Percentiles rank a stretch among this genome's conserved stretches.
These are phyloP conservation scores for Heliornis fulica DNA, from an alignment of 2,113 vertebrate genomes.

Conservation along the genomic window DNA sequence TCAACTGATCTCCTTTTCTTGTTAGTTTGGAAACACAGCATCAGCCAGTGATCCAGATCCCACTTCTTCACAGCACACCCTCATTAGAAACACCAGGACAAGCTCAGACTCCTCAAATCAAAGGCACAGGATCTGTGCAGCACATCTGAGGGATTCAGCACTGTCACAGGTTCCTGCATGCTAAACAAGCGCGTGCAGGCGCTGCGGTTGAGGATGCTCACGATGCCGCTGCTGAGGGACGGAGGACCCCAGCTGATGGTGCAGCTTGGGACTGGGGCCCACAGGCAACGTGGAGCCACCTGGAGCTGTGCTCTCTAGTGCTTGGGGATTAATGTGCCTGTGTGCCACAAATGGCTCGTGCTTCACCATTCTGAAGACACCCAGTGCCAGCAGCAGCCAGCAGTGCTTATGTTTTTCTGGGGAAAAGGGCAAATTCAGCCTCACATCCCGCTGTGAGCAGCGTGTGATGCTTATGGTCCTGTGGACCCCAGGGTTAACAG, in stretches of 20 bases:
- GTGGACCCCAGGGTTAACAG: neutral
- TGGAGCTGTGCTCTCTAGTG: neutral
- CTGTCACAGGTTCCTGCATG: neutral
- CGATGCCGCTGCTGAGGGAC: rapidly evolving
- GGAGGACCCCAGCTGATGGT: neutral
- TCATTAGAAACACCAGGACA: neutral
- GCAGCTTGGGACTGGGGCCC: rapidly evolving
- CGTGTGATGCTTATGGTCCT: rapidly evolving
- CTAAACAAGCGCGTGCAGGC: rapidly evolving
- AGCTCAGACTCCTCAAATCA: neutral
- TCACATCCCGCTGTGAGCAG: neutral
- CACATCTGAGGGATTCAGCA: neutral
- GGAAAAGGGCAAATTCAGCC: neutral
- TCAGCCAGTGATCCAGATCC: neutral
- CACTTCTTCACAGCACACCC: rapidly evolving
- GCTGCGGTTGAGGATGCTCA: neutral
- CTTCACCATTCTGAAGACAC: rapidly evolving
- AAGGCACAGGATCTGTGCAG: neutral
- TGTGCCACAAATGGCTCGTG: neutral
- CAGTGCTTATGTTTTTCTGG: neutral
- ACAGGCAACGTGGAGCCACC: rapidly evolving
- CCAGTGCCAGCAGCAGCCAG: neutral
- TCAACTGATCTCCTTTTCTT: neutral
- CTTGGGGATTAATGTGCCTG: rapidly evolving
- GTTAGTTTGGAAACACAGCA: neutral